Conservation (phyloP, 2,888 invertebrate species). For the Frankliniella fusca region DNA sequence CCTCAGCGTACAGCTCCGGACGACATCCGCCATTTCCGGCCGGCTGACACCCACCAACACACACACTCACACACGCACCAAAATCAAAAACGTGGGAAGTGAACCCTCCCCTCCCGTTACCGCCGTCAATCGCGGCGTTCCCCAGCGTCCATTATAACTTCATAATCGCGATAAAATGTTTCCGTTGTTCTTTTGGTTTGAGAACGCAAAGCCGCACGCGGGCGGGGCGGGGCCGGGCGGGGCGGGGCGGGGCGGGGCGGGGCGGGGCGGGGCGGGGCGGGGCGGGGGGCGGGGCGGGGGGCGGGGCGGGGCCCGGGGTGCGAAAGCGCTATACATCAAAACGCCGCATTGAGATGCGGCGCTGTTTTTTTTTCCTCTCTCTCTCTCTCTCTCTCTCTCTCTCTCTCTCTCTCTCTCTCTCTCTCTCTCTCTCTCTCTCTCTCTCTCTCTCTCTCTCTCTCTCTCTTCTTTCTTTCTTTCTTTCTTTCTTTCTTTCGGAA, state of each 20-base stretch:
- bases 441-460: too few species aligned
- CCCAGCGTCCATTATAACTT: not conserved
- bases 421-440: too few species aligned
- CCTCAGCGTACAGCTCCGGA: not conserved
- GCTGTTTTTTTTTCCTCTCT: not conserved
- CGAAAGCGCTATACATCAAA: not conserved
- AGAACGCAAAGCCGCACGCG: not conserved
- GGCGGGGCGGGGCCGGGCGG: too few species aligned
- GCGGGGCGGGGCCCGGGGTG: not conserved
- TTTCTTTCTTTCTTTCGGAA: too few species aligned
- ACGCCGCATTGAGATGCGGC: not conserved
- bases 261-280: too few species aligned
- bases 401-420: too few species aligned
- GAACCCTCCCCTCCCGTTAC: not conserved
- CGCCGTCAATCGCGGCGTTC: not conserved
- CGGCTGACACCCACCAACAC: not conserved
- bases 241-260: too few species aligned
- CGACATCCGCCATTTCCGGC: not conserved
- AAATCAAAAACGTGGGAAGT: too few species aligned
- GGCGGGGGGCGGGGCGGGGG: too few species aligned
- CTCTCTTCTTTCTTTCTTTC: too few species aligned
- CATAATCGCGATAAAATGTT: conserved; percentile 17
- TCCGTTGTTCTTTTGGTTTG: not conserved
- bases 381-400: too few species aligned
- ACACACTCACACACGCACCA: too few species aligned